Conservation (phyloP, 2,888 invertebrate species). For the Pimpla rufipes region DNA sequence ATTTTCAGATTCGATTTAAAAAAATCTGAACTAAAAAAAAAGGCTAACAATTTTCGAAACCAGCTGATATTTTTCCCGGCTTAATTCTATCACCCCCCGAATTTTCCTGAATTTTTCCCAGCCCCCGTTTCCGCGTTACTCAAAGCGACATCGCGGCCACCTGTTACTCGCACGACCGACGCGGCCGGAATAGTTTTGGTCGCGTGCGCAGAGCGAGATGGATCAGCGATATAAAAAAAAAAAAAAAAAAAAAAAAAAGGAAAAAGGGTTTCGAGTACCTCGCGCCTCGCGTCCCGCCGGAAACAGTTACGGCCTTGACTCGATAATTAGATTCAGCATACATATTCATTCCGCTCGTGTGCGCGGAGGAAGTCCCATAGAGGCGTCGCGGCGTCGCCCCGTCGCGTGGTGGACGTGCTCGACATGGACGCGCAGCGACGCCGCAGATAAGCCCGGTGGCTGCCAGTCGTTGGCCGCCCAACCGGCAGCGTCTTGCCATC, state of each 20-base stretch:
- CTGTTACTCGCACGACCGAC: slow-evolving; percentile 20
- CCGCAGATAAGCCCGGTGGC: slow-evolving; percentile 3
- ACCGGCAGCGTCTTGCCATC: not conserved
- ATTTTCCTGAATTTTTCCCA: too few species aligned
- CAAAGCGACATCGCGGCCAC: slow-evolving; percentile 12
- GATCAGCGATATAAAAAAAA: not conserved
- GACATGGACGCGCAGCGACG: slow-evolving; percentile 1
- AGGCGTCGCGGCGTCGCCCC: slow-evolving; percentile 59
- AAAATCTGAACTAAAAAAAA: too few species aligned
- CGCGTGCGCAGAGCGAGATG: slow-evolving; percentile 5
- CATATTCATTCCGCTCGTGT: slow-evolving; percentile 79
- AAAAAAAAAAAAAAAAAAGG: slow-evolving; percentile 26
- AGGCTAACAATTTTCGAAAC: too few species aligned
- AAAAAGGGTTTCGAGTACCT: slow-evolving; percentile 45
- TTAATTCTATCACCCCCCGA: too few species aligned
- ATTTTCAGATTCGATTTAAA: too few species aligned
- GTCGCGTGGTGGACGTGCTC: slow-evolving; percentile 33
- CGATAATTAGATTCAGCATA: slow-evolving; percentile 80
- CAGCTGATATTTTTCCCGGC: too few species aligned
- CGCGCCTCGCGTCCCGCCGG: slow-evolving; percentile 68
- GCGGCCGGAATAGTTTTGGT: not conserved
- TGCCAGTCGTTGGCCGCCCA: not conserved
- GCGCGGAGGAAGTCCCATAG: slow-evolving; percentile 75
- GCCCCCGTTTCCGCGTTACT: not conserved
- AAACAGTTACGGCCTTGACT: slow-evolving; percentile 82